Conservation (phyloP, 2,113 vertebrate species). For the Ovis aries region DNA sequence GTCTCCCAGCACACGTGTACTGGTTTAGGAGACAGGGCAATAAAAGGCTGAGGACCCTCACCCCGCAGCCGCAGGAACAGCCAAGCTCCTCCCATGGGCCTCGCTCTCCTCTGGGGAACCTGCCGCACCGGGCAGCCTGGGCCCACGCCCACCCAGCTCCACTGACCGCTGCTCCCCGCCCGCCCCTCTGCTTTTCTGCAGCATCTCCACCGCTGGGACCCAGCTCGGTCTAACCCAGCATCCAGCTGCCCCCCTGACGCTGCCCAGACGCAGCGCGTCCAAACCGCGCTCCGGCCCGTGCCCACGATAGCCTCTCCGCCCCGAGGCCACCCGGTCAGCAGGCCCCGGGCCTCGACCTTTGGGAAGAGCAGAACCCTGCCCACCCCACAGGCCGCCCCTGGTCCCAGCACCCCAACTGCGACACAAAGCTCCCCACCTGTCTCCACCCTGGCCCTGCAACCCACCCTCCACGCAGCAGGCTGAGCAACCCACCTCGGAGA, state of each 20-base stretch:
- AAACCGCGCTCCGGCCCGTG: fast-evolving
- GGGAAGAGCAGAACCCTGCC: neutral
- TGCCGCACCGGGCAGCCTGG: fast-evolving
- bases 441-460: neutral
- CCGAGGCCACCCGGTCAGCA: fast-evolving
- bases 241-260: fast-evolving
- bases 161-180: fast-evolving
- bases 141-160: fast-evolving
- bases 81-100: fast-evolving
- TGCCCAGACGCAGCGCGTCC: fast-evolving
- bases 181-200: fast-evolving
- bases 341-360: fast-evolving
- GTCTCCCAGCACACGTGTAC: fast-evolving
- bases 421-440: fast-evolving
- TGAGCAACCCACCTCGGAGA: fast-evolving
- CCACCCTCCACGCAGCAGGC: fast-evolving
- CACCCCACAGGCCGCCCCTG: neutral
- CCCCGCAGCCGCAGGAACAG: neutral
- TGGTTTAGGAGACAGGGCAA: fast-evolving
- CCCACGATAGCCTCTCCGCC: fast-evolving
- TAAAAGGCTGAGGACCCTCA: fast-evolving
- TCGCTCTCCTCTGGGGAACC: neutral
- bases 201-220: fast-evolving
- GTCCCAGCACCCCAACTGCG: neutral
- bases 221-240: neutral